Evolutionary conservation across 1,140 invertebrate genomes (phyloP).

Genomic region (Neodiprion fabricii): DNA sequence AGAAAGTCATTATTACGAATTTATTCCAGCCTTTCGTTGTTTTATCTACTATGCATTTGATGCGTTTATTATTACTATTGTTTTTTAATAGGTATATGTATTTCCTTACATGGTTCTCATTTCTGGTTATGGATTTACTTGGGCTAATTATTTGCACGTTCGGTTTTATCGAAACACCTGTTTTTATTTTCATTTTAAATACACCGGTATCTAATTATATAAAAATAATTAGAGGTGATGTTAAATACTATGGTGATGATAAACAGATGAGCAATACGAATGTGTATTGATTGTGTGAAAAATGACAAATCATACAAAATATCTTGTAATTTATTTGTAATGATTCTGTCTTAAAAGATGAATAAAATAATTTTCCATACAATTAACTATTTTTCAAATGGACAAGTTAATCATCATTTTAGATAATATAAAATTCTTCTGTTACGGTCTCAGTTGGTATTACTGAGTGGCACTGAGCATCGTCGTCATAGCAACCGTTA

Average conservation of each 20-base stretch:
- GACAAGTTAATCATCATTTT: too few relatives aligned
- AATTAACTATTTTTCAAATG: neutral
- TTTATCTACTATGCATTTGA: too few relatives aligned
- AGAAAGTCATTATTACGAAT: too few relatives aligned
- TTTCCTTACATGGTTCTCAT: neutral
- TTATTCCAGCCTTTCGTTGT: too few relatives aligned
- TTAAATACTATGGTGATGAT: neutral
- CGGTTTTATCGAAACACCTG: too few relatives aligned
- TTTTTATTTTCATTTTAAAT: too few relatives aligned
- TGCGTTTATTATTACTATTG: too few relatives aligned
- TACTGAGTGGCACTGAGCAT: conserved; percentile 21
- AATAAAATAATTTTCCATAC: neutral
- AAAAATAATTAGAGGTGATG: neutral
- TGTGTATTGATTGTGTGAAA: neutral
- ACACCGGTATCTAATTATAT: neutral
- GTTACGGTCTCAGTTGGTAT: conserved; percentile 8
- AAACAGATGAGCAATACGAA: neutral
- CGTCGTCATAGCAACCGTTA: conserved; percentile 45
- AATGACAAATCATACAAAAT: neutral
- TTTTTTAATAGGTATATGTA: neutral
- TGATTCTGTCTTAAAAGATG: neutral
- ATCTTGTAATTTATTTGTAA: neutral
- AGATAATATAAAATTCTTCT: neutral
- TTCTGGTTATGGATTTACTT: neutral
- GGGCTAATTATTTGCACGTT: too few relatives aligned